Conservation (phyloP, 1,140 invertebrate species). For the Neodiprion virginianus region DNA sequence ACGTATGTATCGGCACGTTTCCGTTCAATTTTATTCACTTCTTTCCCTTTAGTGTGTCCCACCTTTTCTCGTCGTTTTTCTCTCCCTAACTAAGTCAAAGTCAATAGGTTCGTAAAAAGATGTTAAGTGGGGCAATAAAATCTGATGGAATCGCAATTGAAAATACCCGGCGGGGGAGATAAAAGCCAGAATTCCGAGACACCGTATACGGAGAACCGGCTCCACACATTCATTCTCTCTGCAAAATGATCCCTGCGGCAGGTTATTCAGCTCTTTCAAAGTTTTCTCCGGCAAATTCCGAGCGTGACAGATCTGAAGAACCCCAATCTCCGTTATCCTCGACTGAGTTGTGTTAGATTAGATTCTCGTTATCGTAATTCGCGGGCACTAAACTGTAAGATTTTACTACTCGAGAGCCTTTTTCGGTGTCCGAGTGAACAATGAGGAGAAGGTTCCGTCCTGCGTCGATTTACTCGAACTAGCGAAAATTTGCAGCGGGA, state of each 20-base stretch:
- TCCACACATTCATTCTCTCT: too few relatives aligned
- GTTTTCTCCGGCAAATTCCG: neutral
- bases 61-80: neutral
- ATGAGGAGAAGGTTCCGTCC: too few relatives aligned
- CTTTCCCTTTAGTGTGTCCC: too few relatives aligned
- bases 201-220: too few relatives aligned
- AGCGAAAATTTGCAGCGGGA: neutral
- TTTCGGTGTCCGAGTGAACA: too few relatives aligned
- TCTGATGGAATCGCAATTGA: neutral
- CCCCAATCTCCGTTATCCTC: too few relatives aligned
- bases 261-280: neutral
- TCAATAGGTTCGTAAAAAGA: neutral
- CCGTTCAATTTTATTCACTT: neutral
- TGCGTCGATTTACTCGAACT: neutral
- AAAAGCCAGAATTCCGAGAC: too few relatives aligned
- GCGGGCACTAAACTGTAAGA: neutral
- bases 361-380: neutral
- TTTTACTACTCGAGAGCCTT: too few relatives aligned
- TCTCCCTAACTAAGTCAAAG: neutral
- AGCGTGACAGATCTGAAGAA: neutral
- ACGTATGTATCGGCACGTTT: neutral
- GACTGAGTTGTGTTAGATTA: too few relatives aligned
- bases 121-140: neutral
- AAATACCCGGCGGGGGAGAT: neutral
- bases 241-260: too few relatives aligned